These are phyloP conservation scores for Chaetodon auriga DNA, from an alignment of 2,113 vertebrate genomes.

Conservation along the genomic window DNA sequence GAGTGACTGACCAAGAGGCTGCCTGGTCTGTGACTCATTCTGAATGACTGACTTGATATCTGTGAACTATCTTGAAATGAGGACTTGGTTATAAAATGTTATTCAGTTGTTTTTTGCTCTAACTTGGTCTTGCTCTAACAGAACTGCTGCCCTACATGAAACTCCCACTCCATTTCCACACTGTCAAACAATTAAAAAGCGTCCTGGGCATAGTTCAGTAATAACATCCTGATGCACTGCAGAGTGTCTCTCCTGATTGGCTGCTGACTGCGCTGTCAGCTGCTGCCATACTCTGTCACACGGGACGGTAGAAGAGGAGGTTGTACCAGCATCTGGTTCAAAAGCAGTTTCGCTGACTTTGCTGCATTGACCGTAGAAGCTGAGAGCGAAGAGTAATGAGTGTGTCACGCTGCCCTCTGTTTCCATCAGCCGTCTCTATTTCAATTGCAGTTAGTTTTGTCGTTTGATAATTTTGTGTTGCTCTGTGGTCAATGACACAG, in stretches of 20 bases:
- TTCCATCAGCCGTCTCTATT: neutral
- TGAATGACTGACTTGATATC: conserved; percentile 9
- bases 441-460: neutral
- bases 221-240: neutral
- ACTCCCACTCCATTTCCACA: neutral
- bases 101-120: neutral
- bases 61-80: neutral
- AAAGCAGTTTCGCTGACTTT: neutral
- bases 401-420: neutral
- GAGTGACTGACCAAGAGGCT: neutral
- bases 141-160: neutral
- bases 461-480: neutral
- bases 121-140: no score
- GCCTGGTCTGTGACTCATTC: neutral
- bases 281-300: neutral
- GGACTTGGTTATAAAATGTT: neutral
- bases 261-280: conserved; percentile 19
- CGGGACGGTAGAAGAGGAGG: neutral
- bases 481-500: neutral
- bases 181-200: neutral
- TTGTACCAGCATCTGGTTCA: neutral
- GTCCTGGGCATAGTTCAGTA: neutral
- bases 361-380: neutral
- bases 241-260: neutral
- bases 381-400: neutral